A percentile compares a stretch with the other conserved stretches of the same genome.
phyloP scores from a whole-genome alignment of 1,140 invertebrate species.

The Musca domestica region DNA sequence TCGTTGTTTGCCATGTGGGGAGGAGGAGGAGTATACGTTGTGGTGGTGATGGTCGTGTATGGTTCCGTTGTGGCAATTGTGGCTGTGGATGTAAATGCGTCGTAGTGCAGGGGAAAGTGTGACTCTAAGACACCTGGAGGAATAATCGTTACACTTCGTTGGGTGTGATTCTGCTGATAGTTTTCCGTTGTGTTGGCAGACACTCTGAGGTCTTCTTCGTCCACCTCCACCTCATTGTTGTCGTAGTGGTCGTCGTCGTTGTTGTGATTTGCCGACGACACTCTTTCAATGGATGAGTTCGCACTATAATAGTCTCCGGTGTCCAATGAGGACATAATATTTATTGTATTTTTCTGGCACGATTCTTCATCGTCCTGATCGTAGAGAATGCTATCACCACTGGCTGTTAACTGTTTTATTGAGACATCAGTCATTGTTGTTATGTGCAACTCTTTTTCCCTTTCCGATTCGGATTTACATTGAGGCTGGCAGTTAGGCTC shows the following conservation, averaged over 20 bases:
- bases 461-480: constrained; percentile 41
- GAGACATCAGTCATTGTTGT: constrained; percentile 18
- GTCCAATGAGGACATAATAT: too few relatives aligned
- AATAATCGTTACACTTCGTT: constrained; percentile 35
- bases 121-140: constrained; percentile 49
- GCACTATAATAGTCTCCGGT: constrained; percentile 43
- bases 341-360: constrained; percentile 39
- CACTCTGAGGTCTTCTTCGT: neutral
- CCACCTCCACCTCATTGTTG: neutral
- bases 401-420: constrained; percentile 46
- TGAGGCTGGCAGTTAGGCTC: constrained; percentile 13
- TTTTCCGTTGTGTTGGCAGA: too few relatives aligned
- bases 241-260: constrained; percentile 35
- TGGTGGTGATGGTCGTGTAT: neutral
- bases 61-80: neutral
- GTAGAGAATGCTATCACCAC: constrained; percentile 47
- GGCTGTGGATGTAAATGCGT: constrained; percentile 2
- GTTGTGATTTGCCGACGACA: constrained; percentile 21
- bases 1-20: neutral
- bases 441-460: constrained; percentile 34
- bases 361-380: constrained; percentile 37
- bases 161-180: constrained; percentile 1
- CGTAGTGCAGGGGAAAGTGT: constrained; percentile 42
- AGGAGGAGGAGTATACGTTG: too few relatives aligned
- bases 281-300: constrained; percentile 47